Evolutionary conservation across 1,140 invertebrate genomes (phyloP), one percentile per base, ranked within the genome.

Genomic region (Phymastichus coffea): DNA sequence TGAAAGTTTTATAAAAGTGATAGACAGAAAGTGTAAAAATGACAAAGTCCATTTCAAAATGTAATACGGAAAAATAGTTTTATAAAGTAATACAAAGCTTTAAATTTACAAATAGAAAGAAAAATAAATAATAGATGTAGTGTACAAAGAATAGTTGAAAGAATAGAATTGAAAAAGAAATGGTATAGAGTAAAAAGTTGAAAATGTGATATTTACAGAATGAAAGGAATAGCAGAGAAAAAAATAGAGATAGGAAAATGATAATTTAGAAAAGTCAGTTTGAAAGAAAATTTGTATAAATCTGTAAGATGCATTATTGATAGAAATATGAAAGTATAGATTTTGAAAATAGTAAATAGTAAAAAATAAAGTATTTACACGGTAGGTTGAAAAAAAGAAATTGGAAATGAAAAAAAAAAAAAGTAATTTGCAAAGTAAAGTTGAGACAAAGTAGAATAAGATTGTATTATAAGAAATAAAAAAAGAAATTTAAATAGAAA

Each of bases 371-470:
- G 37, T 30, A 30, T n/a, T n/a, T n/a, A 28, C 8, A 25, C 51
- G 46, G 35, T 56, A 59, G 49, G 48, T 53, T 52, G 17, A 30
- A 26, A 46, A 14, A 41, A 26, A 57, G 23, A 33, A 40, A 46
- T 44, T 48, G 49, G 51, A 51, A 46, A 44, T 44, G 37, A 46
- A 20, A 62, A 35, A 52, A 17, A 52, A 51, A 23, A 33, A 33
- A 33, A 19, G 14, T n/a, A 52, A 46, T 3, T 25, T 17, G n/a
- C 28, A 49, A 15, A 20, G 4, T 1, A 49, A 25, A 41, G 25
- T 23, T 25, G 17, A 48, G 30, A 33, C 7, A 33, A 33, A 33
- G 30, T 33, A 33, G 14, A 33, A 33, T 33, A 8, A 6, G 30
- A 38, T n/a, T 53, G 28, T 28, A 30, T 46, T 41, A 15, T 19